A percentile compares a stretch with the other conserved stretches of the same genome.
These are phyloP conservation scores for Temnothorax rugatulus DNA, from an alignment of 2,888 invertebrate genomes.

Conservation along the genomic window DNA sequence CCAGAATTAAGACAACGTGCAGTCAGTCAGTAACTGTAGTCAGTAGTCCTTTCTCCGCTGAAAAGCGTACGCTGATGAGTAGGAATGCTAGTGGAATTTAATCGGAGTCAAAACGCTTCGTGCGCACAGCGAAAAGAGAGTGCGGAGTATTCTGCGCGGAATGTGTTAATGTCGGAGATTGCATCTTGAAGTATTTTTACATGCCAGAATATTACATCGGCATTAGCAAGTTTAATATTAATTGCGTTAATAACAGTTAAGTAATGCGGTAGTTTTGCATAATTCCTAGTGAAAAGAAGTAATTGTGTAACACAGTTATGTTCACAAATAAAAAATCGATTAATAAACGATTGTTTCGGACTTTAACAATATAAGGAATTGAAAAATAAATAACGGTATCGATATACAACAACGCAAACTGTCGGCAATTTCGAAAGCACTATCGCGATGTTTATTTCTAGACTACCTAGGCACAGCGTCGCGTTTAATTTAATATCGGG, in stretches of 20 bases:
- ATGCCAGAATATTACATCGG: constrained; percentile 11
- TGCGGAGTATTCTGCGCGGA: constrained; percentile 38
- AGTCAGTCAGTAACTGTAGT: constrained; percentile 39
- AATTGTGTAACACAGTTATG: neutral
- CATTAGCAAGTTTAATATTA: neutral
- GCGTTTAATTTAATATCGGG: constrained; percentile 45
- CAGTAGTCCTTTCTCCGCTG: constrained; percentile 45
- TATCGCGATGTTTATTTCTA: constrained; percentile 31
- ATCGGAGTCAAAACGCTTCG: constrained; percentile 73
- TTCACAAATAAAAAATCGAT: neutral
- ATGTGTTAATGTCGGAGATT: constrained; percentile 54
- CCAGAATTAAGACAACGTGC: constrained; percentile 62
- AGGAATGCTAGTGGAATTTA: constrained; percentile 77
- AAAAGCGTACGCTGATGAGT: constrained; percentile 47
- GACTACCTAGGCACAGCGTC: neutral
- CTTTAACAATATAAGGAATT: neutral
- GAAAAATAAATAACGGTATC: neutral
- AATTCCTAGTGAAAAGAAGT: neutral
- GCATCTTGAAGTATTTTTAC: constrained; percentile 21
- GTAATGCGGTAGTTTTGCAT: neutral
- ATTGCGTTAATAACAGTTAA: neutral
- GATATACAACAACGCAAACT: neutral
- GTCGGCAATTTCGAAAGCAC: constrained; percentile 11
- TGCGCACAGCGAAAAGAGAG: constrained; percentile 51
- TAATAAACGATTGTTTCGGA: neutral